Base-by-base conservation (phyloP, 2,113 vertebrate species). In the Aphelocoma coerulescens region DNA sequence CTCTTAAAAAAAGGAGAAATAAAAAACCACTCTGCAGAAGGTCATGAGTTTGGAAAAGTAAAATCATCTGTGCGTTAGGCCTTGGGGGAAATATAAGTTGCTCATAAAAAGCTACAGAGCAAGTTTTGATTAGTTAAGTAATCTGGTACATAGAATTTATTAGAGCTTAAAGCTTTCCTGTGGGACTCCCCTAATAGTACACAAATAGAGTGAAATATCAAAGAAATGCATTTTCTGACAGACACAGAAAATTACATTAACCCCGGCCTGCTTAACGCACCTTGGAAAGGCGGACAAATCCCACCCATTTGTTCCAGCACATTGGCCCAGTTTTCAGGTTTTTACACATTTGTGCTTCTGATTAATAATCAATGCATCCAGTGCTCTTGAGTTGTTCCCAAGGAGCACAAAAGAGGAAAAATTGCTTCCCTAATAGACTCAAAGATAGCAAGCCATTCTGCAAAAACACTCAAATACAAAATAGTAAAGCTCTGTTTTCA, bases 81-180 rank as follows among this genome's bases (percentile, higher is more conserved):
- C 94, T 88, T 24, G 0, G 15, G 81, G 77, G 84, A 92, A 96
- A 85, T 89, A 41, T 49, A 85, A 94, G 44, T 94, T 91, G 48
- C 73, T 85, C 77, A 94, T 96, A 96, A 96, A 92, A 95, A 96
- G 65, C 95, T 92, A 65, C 13, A 24, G 85, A 96, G 71, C 87
- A 87, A 93, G 91, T 58, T 97, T 96, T 92, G 62, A 88, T 88
- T 93, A 89, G 88, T 94, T 91, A 85, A 95, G 78, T 92, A 79
- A 93, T 97, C 84, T 93, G 89, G 95, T 95, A 88, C 75, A 49
- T 49, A 84, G 91, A 86, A 90, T 91, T 94, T 95, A 95, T 94
- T 95, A 88, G 83, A 93, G 63, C 57, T 91, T 91, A 85, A 95
- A 62, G 77, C 68, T 59, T 90, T 96, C 95, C 95, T 93, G 63